These are phyloP conservation scores for Corapipo altera DNA, from an alignment of 2,113 vertebrate species.

Conservation along the genomic window DNA sequence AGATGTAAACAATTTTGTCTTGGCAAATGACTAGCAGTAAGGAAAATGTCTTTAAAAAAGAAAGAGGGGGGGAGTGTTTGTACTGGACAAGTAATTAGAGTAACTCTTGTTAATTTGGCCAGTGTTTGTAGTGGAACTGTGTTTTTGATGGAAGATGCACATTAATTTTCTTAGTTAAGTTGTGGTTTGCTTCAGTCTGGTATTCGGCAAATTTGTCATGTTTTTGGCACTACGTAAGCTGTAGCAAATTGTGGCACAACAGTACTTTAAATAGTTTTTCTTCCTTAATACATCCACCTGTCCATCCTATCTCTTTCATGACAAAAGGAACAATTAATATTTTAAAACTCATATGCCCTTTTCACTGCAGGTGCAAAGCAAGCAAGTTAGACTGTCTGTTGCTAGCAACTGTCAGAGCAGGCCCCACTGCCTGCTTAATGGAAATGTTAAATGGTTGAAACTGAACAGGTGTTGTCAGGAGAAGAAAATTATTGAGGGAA, in stretches of 20 bases:
- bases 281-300: background rate
- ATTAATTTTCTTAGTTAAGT: background rate
- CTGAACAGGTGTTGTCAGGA: background rate
- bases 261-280: background rate
- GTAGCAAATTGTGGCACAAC: background rate
- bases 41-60: background rate
- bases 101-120: background rate
- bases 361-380: background rate
- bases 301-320: background rate
- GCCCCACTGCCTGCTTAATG: background rate
- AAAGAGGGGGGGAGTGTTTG: rapidly evolving
- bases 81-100: background rate
- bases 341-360: background rate
- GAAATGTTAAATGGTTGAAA: background rate
- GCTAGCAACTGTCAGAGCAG: background rate
- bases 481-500: background rate
- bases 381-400: background rate
- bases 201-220: background rate
- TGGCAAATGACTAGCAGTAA: background rate
- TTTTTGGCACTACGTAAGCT: background rate
- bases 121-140: background rate
- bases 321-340: background rate
- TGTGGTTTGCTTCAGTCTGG: background rate
- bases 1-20: background rate
- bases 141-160: background rate